Base-by-base conservation (phyloP, 2,888 invertebrate genomes). In the Thera britannica region DNA sequence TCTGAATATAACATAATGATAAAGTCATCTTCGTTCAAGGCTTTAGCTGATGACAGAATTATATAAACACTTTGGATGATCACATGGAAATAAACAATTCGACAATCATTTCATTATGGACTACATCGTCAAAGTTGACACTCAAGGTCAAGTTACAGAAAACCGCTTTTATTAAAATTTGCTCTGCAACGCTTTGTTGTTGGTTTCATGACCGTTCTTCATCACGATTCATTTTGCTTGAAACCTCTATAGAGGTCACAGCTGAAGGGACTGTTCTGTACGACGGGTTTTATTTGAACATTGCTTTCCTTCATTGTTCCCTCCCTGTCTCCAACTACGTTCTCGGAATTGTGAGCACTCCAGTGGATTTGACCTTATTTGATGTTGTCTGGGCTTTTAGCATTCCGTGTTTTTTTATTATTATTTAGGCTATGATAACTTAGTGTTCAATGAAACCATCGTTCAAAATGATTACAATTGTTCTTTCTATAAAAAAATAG, bases 271-370 rank as follows among this genome's bases (percentile, higher is more conserved):
- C 67, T 66, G 11, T 65, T 62, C 67, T 65, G 68, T 71, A 57
- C 69, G 74, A 66, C 59, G 70, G 68, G 75, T 72, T 82, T 79
- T 75, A 78, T 80, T 80, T 77, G 67, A 70, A 83, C 83, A 84
- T 85, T 82, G 75, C 75, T 54, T 63, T 71, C 70, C 71, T 77
- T 78, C 73, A 78, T 80, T 75, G 71, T 72, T 73, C 72, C 62
- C 72, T 77, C 71, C 75, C 78, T 76, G 57, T 65, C 61, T 61
- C 46, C 71, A 72, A 76, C 72, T 80, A 74, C 73, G 72, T 80
- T 62, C 62, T 68, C 66, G 59, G 67, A 70, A 72, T 62, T 61
- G 56, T 48, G 66, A 58, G 54, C 58, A 56, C 65, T 71, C 56
- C 52, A 68, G 68, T 58, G 62, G 34, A 68, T 62, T 66, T 67